Evolutionary conservation across 1,140 invertebrate species (phyloP).

Genomic region (Pogonomyrmex barbatus): DNA sequence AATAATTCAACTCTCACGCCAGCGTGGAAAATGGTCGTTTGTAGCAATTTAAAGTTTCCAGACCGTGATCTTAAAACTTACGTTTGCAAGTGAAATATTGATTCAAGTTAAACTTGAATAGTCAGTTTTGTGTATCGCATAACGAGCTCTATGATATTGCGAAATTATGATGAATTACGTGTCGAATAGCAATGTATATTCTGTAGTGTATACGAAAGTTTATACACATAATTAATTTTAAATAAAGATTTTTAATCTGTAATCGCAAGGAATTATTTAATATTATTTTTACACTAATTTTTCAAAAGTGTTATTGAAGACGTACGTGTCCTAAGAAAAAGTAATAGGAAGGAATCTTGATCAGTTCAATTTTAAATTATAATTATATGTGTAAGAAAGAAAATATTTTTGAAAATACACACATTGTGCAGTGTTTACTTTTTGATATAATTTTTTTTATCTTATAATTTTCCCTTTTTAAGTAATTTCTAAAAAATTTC

Average conservation of each 20-base stretch:
- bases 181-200: background rate
- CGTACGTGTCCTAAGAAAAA: background rate
- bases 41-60: conserved; percentile 30
- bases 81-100: conserved; percentile 18
- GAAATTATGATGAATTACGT: conserved; percentile 18
- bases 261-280: background rate
- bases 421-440: background rate
- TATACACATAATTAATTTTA: background rate
- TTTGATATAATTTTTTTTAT: background rate
- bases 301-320: background rate
- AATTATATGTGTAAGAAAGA: background rate
- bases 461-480: background rate
- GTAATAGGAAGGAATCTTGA: background rate
- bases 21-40: conserved; percentile 25
- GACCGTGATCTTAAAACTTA: conserved; percentile 12
- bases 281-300: background rate
- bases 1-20: conserved; percentile 30
- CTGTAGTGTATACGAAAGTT: background rate
- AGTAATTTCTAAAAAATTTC: background rate
- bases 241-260: background rate
- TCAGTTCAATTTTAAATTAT: conserved; percentile 12
- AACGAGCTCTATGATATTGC: conserved; percentile 16
- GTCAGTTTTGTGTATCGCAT: conserved; percentile 1
- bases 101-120: conserved; percentile 22
- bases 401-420: background rate